Evolutionary conservation across 2,113 vertebrate species (phyloP).

Genomic region (Suricata suricatta): DNA sequence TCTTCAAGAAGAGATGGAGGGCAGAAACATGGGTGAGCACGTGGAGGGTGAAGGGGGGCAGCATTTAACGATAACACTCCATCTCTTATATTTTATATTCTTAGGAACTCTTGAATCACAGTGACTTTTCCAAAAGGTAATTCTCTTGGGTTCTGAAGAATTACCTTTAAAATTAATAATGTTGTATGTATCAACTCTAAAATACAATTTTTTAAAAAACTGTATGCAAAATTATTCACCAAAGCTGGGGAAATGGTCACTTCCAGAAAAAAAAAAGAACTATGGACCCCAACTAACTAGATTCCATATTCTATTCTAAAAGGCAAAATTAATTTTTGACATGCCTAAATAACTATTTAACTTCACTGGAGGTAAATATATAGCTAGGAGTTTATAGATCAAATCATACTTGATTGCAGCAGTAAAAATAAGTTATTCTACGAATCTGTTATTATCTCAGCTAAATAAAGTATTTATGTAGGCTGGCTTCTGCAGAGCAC

Average conservation of each 20-base stretch:
- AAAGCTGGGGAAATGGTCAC: neutral
- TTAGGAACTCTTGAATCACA: neutral
- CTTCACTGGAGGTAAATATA: conserved; percentile 74
- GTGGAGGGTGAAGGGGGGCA: neutral
- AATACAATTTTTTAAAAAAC: conserved; percentile 10
- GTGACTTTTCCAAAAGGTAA: neutral
- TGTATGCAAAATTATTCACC: neutral
- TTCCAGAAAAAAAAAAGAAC: neutral
- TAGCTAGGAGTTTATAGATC: conserved; percentile 71
- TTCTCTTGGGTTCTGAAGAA: conserved; percentile 2
- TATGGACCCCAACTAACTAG: neutral
- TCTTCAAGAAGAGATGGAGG: neutral
- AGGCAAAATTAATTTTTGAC: conserved; percentile 26
- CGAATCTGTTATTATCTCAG: conserved; percentile 81
- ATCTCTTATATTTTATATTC: neutral
- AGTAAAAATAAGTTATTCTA: conserved; percentile 78
- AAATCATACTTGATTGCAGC: conserved; percentile 78
- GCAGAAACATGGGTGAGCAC: neutral
- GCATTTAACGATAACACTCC: neutral
- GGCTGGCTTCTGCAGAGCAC: conserved; percentile 68
- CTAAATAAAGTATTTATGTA: conserved; percentile 83
- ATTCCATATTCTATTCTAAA: neutral
- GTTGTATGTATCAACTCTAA: neutral
- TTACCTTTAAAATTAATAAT: conserved; percentile 13
- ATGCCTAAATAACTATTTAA: conserved; percentile 71